Conservation (phyloP, 2,113 vertebrate species). For the Tretioscincus oriximinensis region DNA sequence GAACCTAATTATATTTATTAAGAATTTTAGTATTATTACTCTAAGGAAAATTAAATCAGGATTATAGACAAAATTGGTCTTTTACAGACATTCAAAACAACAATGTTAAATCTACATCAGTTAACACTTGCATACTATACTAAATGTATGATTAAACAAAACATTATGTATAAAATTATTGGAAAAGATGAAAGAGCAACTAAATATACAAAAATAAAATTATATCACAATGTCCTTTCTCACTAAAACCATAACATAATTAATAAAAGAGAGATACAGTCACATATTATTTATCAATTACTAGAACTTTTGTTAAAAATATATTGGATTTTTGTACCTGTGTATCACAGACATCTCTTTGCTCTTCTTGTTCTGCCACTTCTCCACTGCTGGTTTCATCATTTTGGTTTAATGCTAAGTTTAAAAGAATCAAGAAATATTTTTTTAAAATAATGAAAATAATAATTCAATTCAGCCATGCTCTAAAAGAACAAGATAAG, state of each 20-base stretch:
- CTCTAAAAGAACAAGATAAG: too few species aligned
- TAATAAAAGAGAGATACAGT: conserved; percentile 43
- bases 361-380: conserved; percentile 48
- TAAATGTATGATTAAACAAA: too few species aligned
- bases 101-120: too few species aligned
- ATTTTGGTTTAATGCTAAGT: conserved; percentile 69
- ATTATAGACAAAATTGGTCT: too few species aligned
- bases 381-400: conserved; percentile 64
- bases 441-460: conserved; percentile 11
- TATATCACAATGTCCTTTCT: conserved; percentile 48
- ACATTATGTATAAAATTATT: too few species aligned
- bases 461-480: too few species aligned
- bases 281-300: conserved; percentile 43
- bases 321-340: conserved; percentile 64
- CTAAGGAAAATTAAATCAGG: too few species aligned
- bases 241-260: conserved; percentile 30
- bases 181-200: too few species aligned
- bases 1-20: too few species aligned
- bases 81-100: too few species aligned
- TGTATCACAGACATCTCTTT: conserved; percentile 47
- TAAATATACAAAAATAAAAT: conserved; percentile 40
- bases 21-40: too few species aligned
- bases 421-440: conserved; percentile 34
- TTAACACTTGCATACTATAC: too few species aligned
- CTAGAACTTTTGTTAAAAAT: conserved; percentile 46